Evolutionary conservation across 92 coral and sea anemone species (phyloP), one percentile per base, ranked within the genome.

Genomic region (Zoanthus solanderi): DNA sequence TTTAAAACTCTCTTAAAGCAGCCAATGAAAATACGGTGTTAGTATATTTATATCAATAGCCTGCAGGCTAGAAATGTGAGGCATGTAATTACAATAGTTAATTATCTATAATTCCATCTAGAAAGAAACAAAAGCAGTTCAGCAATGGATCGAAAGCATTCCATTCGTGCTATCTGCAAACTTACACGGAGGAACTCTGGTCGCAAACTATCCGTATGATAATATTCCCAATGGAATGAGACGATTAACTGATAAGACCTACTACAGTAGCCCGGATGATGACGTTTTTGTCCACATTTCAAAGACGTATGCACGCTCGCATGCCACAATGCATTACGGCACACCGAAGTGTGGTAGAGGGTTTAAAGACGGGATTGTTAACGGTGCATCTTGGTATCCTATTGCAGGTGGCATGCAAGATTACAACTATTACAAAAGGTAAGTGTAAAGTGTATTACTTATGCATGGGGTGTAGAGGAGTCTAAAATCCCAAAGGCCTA

Each of bases 321-420:
- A 97, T 57, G 94, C 99, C 54, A 95, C 99, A 23, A 97, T 97
- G 99, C 84, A 90, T 88, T 77, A 71, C 45, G 99, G 99, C 0
- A 29, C 48, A 37, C 99, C 99, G 46, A 86, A 65, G 47, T 97
- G 99, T 63, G 91, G 89, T 37, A 68, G 87, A 9, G 48, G 48
- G 71, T 97, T 97, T 68, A 83, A 78, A 58, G 97, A 97, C 80
- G 99, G 99, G 31, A 97, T 97, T 14, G 96, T 98, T 0, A 97
- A 97, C 85, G 99, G 99, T 0, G 99, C 99, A 7, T 96, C 92
- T 6, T 97, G 99, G 99, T 97, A 97, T 75, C 92, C 99, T 10
- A 92, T 97, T 53, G 92, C 93, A 7, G 99, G 99, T 45, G 99
- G 99, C 2, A 97, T 97, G 99, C 99, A 97, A 84, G 99, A 97